Evolutionary conservation across 2,888 invertebrate genomes (phyloP).

Genomic region (Drosophila differens): DNA sequence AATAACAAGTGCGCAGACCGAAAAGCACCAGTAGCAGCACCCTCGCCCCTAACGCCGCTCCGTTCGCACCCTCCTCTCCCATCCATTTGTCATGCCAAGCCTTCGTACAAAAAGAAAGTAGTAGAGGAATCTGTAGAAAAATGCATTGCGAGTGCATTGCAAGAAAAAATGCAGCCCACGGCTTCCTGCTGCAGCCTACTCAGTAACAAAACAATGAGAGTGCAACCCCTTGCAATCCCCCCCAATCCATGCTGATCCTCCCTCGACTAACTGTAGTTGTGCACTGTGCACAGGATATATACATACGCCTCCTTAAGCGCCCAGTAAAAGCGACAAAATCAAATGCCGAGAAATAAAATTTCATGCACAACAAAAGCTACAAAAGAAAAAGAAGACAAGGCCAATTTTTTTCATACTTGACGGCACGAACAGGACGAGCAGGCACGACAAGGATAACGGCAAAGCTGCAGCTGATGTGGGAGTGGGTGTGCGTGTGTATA

Average conservation of each 20-base stretch:
- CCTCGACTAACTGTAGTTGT: conserved; percentile 54
- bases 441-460: conserved; percentile 45
- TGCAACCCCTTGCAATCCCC: conserved; percentile 6
- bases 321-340: conserved; percentile 73
- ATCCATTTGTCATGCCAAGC: conserved; percentile 8
- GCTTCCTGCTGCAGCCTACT: conserved; percentile 61
- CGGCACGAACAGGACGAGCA: conserved; percentile 23
- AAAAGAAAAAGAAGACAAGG: conserved; percentile 51
- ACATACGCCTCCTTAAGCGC: conserved; percentile 38
- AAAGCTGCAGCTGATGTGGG: conserved; percentile 28
- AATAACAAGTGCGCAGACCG: conserved; percentile 73
- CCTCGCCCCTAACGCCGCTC: background rate
- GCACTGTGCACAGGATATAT: conserved; percentile 45
- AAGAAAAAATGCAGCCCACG: conserved; percentile 65
- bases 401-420: conserved; percentile 57
- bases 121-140: conserved; percentile 49
- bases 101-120: conserved; percentile 44
- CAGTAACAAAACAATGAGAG: conserved; percentile 48
- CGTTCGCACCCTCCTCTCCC: background rate
- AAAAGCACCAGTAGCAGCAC: conserved; percentile 18
- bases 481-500: conserved; percentile 10
- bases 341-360: conserved; percentile 80
- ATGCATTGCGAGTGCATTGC: conserved; percentile 64
- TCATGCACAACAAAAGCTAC: conserved; percentile 61
- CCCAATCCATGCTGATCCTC: conserved; percentile 8